A percentile compares a stretch with the other conserved stretches of the same genome.
These are phyloP conservation scores for Psittacula echo DNA, from an alignment of 2,797 vertebrate genomes.

Conservation along the genomic window DNA sequence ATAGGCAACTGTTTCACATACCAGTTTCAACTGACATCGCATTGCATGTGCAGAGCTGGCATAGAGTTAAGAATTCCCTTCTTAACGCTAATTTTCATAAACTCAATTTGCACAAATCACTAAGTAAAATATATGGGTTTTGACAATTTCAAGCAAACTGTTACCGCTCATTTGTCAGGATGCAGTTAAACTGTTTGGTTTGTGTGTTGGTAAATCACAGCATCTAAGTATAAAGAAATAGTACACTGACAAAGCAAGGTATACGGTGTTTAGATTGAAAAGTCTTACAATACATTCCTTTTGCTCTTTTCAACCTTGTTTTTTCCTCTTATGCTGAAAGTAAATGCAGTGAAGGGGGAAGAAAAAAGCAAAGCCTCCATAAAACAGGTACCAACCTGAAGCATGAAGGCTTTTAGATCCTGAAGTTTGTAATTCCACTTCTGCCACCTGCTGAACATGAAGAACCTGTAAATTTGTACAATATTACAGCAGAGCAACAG, in stretches of 20 bases:
- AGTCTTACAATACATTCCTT: background rate
- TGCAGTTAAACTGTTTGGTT: background rate
- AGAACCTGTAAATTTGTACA: constrained; percentile 73
- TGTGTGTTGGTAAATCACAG: background rate
- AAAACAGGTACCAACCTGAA: constrained; percentile 51
- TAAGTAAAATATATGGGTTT: background rate
- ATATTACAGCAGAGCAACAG: constrained; percentile 45
- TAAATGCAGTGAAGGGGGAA: background rate
- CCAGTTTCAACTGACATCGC: background rate
- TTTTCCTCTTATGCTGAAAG: background rate
- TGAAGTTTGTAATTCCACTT: constrained; percentile 37
- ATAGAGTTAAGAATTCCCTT: background rate
- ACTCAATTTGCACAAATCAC: background rate
- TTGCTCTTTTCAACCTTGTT: background rate
- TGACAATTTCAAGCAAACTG: background rate
- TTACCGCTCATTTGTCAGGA: background rate
- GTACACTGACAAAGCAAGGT: background rate
- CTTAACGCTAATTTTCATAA: background rate
- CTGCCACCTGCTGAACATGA: constrained; percentile 73
- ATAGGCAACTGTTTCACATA: background rate
- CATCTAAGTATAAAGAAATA: accelerated
- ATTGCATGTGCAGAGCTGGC: background rate
- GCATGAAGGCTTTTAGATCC: constrained; percentile 9
- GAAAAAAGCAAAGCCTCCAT: background rate
- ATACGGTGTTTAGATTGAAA: background rate